Evolutionary conservation across 1,140 invertebrate species (phyloP), one percentile per base, ranked within the genome.

Genomic region (Andricus grossulariae): DNA sequence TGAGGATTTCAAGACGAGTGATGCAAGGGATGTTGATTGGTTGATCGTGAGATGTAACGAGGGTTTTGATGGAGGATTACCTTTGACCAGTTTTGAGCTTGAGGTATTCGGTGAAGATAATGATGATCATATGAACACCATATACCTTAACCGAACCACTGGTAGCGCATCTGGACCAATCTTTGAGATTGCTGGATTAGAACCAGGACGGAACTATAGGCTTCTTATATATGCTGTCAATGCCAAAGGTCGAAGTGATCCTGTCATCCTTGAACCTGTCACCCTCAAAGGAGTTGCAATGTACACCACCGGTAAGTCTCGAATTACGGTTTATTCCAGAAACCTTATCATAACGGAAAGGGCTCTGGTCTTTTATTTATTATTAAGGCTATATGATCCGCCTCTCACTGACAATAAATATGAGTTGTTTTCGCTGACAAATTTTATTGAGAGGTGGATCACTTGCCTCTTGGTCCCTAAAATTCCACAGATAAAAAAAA

Each of bases 21-120:
- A 97, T 86, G 94, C 95, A 55, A 92, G 93, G 73, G 95, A 95
- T 85, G 92, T 93, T 66, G 92, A 93, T 39, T 89, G 92, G 15
- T 85, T 97, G 78, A 94, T 95, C 88, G 95, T 97, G 16, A 94
- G 95, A 72, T 97, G 96, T 86, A 93, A 93, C 25, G 96, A 96
- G 90, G 96, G 96, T 80, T 97, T 97, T 89, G 96, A 97, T 87
- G 96, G 96, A 71, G 96, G 96, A 11, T 91, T 97, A 71, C 95
- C 95, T 11, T 95, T 97, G 72, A 97, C 97, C 89, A 94, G 94
- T 86, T 97, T 97, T 88, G 93, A 96, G 74, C 92, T 97, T 52
- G 96, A 97, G 91, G 94, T 96, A 71, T 90, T 88, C 80, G 88
- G 84, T 71, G 88, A 90, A 66, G 88, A 90, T 79, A 90, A 84